A percentile compares a stretch with the other conserved stretches of the same genome.
Conservation (phyloP, 2,113 vertebrate genomes). For the Plecotus auritus region DNA sequence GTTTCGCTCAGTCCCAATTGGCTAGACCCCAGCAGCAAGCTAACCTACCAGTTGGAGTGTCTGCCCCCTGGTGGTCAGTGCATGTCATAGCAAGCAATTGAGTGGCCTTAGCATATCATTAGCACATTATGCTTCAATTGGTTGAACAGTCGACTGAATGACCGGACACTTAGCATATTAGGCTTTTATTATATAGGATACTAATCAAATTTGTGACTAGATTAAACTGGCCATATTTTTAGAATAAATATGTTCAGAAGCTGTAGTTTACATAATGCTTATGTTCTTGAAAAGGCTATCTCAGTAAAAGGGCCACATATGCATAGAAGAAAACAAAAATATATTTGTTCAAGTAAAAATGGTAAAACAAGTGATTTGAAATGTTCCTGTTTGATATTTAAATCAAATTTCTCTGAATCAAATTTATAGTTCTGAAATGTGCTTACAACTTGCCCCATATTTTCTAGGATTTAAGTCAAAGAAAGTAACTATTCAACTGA, state of each 20-base stretch:
- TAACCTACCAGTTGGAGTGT: too few species aligned
- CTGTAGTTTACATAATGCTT: neutral
- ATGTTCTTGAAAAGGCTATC: neutral
- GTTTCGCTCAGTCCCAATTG: too few species aligned
- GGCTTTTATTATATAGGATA: too few species aligned
- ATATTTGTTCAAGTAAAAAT: neutral
- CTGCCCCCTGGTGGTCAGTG: too few species aligned
- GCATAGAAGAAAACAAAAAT: neutral
- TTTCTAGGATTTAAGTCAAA: constrained; percentile 1
- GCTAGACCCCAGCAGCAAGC: too few species aligned
- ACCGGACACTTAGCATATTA: too few species aligned
- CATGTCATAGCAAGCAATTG: too few species aligned
- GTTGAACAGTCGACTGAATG: too few species aligned
- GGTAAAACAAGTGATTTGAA: neutral
- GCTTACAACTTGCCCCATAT: neutral
- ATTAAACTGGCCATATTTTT: neutral
- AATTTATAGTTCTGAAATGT: neutral
- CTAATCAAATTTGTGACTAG: neutral
- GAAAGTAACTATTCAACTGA: neutral
- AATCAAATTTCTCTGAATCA: constrained; percentile 30
- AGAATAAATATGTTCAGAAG: neutral
- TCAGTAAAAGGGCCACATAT: neutral
- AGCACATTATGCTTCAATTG: too few species aligned
- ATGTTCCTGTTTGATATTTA: neutral
- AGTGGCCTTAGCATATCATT: too few species aligned